Percentiles rank a stretch among this genome's conserved stretches.
These are phyloP conservation scores for Rambutsinella grinnellia DNA, from an alignment of 2,888 invertebrate species.

Conservation along the genomic window DNA sequence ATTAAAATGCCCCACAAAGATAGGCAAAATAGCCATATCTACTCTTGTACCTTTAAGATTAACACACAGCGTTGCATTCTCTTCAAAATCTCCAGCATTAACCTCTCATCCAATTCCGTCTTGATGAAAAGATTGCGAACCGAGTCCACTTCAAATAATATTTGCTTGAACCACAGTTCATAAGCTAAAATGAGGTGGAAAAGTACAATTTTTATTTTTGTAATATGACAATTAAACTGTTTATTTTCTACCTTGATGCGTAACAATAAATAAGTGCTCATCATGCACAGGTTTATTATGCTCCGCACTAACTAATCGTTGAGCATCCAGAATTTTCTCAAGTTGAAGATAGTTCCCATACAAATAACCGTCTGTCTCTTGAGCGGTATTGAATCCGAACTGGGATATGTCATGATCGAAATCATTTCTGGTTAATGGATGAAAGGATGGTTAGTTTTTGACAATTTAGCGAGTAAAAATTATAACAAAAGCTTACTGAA, in stretches of 20 bases:
- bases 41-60: slow-evolving; percentile 87
- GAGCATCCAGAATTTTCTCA: slow-evolving; percentile 86
- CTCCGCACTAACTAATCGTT: slow-evolving; percentile 83
- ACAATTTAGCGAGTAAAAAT: neutral
- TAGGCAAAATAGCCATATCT: neutral
- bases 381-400: slow-evolving; percentile 65
- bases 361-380: slow-evolving; percentile 77
- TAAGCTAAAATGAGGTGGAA: too few relatives aligned
- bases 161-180: slow-evolving; percentile 99
- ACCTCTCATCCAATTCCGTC: slow-evolving; percentile 85
- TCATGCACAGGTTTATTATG: slow-evolving; percentile 86
- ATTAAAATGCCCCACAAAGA: neutral
- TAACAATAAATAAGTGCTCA: slow-evolving; percentile 97
- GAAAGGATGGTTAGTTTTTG: neutral
- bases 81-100: slow-evolving; percentile 92
- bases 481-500: slow-evolving; percentile 35
- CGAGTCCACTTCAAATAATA: slow-evolving; percentile 96
- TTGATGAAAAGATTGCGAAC: slow-evolving; percentile 83
- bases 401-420: slow-evolving; percentile 53
- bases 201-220: too few relatives aligned
- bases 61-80: slow-evolving; percentile 91
- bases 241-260: slow-evolving; percentile 99
- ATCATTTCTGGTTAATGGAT: neutral
- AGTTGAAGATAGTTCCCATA: slow-evolving; percentile 93
- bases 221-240: too few relatives aligned